Evolutionary conservation across 1,140 invertebrate genomes (phyloP).

Genomic region (Holcopasites calliopsidis): DNA sequence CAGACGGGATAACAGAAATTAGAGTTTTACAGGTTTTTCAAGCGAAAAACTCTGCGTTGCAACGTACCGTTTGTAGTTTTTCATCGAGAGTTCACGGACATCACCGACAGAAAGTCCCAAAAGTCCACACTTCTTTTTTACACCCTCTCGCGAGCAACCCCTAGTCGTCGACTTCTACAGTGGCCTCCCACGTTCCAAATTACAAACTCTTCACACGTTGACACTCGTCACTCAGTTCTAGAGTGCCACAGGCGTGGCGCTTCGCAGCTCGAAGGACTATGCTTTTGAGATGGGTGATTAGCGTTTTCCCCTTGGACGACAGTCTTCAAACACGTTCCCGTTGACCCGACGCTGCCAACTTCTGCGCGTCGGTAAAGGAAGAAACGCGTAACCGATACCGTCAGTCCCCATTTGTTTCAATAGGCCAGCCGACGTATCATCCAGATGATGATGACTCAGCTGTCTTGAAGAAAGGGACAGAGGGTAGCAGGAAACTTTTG

Average conservation of each 20-base stretch:
- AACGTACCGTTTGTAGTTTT: conserved; percentile 1
- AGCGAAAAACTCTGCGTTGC: neutral
- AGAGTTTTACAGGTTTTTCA: too few relatives aligned
- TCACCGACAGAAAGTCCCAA: neutral
- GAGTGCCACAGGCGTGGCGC: neutral
- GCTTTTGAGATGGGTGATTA: neutral
- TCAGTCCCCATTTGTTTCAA: conserved; percentile 72
- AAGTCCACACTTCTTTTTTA: too few relatives aligned
- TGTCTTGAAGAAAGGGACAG: conserved; percentile 70
- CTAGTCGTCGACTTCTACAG: neutral
- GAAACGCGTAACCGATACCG: conserved; percentile 69
- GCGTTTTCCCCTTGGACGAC: neutral
- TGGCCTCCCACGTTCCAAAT: neutral
- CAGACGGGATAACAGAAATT: too few relatives aligned
- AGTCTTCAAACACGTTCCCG: neutral
- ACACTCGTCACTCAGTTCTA: conserved; percentile 13
- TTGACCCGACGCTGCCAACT: neutral
- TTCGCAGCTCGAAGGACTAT: neutral
- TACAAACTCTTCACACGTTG: neutral
- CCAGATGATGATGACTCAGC: conserved; percentile 73
- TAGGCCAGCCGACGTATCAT: conserved; percentile 68
- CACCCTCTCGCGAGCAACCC: neutral
- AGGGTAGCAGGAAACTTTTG: conserved; percentile 37
- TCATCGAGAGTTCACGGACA: neutral
- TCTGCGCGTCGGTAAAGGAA: too few relatives aligned